Conservation (phyloP, 2,797 vertebrate genomes). For the Falco naumanni region DNA sequence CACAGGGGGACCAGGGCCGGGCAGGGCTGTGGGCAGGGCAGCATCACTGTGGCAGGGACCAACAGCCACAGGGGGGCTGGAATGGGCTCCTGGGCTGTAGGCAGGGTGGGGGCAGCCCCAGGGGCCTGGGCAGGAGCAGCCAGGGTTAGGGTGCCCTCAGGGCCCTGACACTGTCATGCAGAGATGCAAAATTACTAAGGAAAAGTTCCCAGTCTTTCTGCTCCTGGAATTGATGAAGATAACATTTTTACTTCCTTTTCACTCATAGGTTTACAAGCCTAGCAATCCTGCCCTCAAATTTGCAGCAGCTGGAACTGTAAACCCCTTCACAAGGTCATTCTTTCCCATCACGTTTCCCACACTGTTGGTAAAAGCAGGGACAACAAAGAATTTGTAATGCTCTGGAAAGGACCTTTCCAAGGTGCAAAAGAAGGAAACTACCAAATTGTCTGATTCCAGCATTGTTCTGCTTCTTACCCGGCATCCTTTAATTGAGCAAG, state of each 20-base stretch:
- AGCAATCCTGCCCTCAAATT: neutral
- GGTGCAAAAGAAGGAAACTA: neutral
- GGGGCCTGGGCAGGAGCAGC: neutral
- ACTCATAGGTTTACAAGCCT: neutral
- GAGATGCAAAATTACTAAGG: neutral
- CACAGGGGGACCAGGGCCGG: neutral
- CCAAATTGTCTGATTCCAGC: neutral
- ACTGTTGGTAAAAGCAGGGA: neutral
- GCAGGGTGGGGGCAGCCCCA: accelerated
- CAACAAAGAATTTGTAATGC: neutral
- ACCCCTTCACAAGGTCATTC: neutral
- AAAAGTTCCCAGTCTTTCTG: neutral
- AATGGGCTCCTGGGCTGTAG: neutral
- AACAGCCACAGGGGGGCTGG: neutral
- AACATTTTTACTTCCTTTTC: neutral
- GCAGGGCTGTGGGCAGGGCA: neutral
- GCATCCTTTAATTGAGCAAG: neutral
- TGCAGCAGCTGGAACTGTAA: neutral
- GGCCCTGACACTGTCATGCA: neutral
- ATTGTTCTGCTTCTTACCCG: neutral
- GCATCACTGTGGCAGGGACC: neutral
- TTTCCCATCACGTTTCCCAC: neutral
- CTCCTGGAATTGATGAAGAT: neutral
- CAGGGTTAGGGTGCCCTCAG: neutral
- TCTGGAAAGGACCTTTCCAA: neutral